Evolutionary conservation across 2,888 invertebrate genomes (phyloP).

Genomic region (Physocephala rufipes): DNA sequence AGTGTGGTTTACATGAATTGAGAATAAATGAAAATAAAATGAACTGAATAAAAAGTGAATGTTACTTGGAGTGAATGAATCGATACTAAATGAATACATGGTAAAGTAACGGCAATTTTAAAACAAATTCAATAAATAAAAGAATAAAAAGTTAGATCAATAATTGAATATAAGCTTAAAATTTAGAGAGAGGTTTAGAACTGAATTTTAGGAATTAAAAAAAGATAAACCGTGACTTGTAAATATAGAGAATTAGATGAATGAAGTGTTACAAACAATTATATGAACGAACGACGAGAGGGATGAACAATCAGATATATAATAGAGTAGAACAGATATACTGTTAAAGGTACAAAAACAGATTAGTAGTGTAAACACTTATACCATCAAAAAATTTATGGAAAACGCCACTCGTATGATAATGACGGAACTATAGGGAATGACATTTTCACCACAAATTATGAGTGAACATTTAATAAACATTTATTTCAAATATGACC

Average conservation of each 20-base stretch:
- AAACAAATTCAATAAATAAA: too few species aligned
- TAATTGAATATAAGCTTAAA: background rate
- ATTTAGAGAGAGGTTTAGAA: background rate
- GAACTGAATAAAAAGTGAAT: too few species aligned
- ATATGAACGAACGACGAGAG: background rate
- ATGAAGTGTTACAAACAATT: background rate
- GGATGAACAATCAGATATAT: slow-evolving; percentile 20
- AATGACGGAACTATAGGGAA: background rate
- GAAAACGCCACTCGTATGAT: background rate
- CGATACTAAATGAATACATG: too few species aligned
- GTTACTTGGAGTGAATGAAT: too few species aligned
- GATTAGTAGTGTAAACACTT: slow-evolving; percentile 39
- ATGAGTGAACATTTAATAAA: background rate
- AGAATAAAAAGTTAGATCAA: background rate
- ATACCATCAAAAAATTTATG: background rate
- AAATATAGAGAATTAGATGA: background rate
- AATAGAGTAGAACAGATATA: slow-evolving; percentile 13
- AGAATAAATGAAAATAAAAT: too few species aligned
- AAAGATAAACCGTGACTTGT: background rate
- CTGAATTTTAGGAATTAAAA: background rate
- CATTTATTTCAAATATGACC: background rate
- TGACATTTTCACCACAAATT: slow-evolving; percentile 39
- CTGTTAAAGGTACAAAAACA: slow-evolving; percentile 39
- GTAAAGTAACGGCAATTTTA: too few species aligned
- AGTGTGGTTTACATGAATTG: too few species aligned